phyloP scores from a whole-genome alignment of 2,888 invertebrate genomes.

The Cantharis rustica region DNA sequence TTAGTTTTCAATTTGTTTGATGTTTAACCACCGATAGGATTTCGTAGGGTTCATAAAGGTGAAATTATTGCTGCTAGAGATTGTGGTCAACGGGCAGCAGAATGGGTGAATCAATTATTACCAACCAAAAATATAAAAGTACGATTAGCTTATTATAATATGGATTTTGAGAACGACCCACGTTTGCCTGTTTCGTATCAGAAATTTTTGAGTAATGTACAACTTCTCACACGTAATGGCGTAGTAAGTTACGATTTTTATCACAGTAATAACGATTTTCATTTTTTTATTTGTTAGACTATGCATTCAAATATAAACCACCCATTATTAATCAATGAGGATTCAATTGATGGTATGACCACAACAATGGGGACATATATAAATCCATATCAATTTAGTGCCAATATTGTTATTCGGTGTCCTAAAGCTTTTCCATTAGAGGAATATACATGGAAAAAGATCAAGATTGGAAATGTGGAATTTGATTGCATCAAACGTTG shows the following conservation, averaged over 20 bases:
- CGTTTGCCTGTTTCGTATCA: neutral
- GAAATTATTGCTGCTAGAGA: slow-evolving; percentile 47
- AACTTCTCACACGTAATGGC: neutral
- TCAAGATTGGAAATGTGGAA: slow-evolving; percentile 59
- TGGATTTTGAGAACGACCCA: neutral
- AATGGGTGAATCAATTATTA: slow-evolving; percentile 63
- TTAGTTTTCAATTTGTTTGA: neutral
- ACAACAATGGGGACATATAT: slow-evolving; percentile 32
- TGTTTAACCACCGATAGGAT: neutral
- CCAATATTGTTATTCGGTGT: slow-evolving; percentile 61
- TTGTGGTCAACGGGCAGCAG: slow-evolving; percentile 65
- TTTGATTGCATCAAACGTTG: slow-evolving; percentile 52
- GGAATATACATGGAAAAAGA: slow-evolving; percentile 64
- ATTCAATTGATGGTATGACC: neutral
- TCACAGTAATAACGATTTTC: neutral
- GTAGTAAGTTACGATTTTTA: neutral
- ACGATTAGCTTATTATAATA: slow-evolving; percentile 50
- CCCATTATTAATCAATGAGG: neutral
- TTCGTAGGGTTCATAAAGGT: neutral
- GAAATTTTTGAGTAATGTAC: neutral
- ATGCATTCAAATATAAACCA: neutral
- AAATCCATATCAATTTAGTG: slow-evolving; percentile 59
- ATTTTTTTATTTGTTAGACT: neutral
- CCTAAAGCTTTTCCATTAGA: slow-evolving; percentile 50
- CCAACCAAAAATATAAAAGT: slow-evolving; percentile 44